Conservation (phyloP, 2,113 vertebrate genomes). For the Sapayoa aenigma region DNA sequence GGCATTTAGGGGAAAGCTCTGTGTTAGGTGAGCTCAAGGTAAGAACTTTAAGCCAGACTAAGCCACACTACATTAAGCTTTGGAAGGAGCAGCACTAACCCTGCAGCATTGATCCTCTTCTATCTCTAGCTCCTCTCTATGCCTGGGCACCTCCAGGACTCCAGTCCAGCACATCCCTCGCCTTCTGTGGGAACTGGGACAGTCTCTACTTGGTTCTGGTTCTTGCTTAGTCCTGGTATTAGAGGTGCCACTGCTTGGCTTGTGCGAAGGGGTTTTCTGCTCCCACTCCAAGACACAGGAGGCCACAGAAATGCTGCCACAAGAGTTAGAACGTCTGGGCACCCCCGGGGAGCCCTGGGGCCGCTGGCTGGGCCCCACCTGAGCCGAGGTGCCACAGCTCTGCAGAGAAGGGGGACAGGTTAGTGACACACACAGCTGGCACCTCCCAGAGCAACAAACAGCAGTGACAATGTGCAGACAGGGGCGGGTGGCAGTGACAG, state of each 20-base stretch:
- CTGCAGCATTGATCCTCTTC: constrained; percentile 82
- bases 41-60: background rate
- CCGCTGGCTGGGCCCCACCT: constrained; percentile 62
- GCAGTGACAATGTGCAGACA: background rate
- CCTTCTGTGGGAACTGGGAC: constrained; percentile 81
- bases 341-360: constrained; percentile 35
- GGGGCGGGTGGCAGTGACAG: background rate
- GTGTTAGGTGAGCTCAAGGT: background rate
- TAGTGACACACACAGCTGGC: constrained; percentile 9
- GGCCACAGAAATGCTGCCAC: constrained; percentile 88
- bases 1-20: background rate
- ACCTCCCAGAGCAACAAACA: background rate
- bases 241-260: constrained; percentile 66
- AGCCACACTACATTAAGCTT: background rate
- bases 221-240: constrained; percentile 72
- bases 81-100: constrained; percentile 80
- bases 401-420: constrained; percentile 71
- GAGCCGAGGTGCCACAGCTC: constrained; percentile 69
- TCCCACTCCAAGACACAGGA: constrained; percentile 92
- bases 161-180: constrained; percentile 82
- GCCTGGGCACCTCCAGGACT: constrained; percentile 63
- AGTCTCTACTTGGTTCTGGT: constrained; percentile 63
- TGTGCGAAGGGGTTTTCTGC: constrained; percentile 80
- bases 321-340: constrained; percentile 78
- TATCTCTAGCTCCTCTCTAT: constrained; percentile 76